These are phyloP conservation scores for Manduca sexta DNA, from an alignment of 1,140 invertebrate species.

Conservation along the genomic window DNA sequence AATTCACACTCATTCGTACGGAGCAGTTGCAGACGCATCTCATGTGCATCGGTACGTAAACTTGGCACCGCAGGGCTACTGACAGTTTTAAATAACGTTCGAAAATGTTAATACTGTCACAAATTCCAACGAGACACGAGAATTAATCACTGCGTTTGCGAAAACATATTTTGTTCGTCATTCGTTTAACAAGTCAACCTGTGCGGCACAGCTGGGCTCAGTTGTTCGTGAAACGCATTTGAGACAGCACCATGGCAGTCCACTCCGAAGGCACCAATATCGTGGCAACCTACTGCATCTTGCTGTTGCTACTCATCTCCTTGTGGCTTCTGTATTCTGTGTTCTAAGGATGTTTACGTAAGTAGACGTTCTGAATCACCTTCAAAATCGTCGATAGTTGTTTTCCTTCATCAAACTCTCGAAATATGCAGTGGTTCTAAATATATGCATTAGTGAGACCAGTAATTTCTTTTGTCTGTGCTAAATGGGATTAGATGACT, in stretches of 20 bases:
- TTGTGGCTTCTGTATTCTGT: conserved; percentile 59
- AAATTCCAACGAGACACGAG: conserved; percentile 28
- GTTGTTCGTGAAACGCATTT: conserved; percentile 27
- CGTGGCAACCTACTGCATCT: conserved; percentile 52
- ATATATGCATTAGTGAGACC: too few species aligned
- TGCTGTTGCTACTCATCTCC: conserved; percentile 47
- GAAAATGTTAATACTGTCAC: background rate
- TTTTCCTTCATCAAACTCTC: background rate
- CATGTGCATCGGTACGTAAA: background rate
- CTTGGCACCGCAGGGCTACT: background rate
- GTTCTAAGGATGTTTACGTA: conserved; percentile 32
- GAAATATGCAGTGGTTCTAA: too few species aligned
- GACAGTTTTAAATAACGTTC: background rate
- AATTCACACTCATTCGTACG: background rate
- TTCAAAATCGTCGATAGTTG: background rate
- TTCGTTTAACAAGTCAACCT: conserved; percentile 4
- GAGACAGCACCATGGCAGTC: conserved; percentile 37
- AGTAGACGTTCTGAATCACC: background rate
- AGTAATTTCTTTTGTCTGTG: background rate
- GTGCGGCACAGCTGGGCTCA: conserved; percentile 13
- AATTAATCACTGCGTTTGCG: conserved; percentile 48
- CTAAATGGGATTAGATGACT: too few species aligned
- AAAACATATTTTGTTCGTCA: conserved; percentile 40
- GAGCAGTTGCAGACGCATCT: background rate
- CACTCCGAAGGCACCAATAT: conserved; percentile 48